These are phyloP conservation scores for Nycticebus coucang DNA, from an alignment of 2,113 vertebrate species.

Conservation along the genomic window DNA sequence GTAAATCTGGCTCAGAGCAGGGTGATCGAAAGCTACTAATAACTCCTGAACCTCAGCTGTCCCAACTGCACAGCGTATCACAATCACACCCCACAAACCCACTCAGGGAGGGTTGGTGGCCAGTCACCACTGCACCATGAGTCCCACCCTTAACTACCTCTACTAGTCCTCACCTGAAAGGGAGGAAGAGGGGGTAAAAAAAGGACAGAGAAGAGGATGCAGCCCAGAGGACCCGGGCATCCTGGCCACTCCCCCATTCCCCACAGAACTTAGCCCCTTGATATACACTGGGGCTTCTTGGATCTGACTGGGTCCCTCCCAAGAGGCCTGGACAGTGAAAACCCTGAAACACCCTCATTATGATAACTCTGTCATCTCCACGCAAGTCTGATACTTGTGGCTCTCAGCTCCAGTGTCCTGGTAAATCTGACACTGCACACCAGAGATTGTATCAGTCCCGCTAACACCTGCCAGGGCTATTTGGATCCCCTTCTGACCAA, in stretches of 20 bases:
- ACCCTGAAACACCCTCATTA: neutral
- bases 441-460: neutral
- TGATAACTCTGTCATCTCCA: neutral
- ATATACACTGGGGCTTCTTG: neutral
- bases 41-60: neutral
- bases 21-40: neutral
- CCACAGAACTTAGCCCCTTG: neutral
- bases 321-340: neutral
- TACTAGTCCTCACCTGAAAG: neutral
- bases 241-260: neutral
- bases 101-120: neutral
- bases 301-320: neutral
- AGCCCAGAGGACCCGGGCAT: neutral
- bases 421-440: rapidly evolving
- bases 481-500: neutral
- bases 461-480: neutral
- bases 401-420: neutral
- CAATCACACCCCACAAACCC: neutral
- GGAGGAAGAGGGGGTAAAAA: neutral
- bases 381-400: neutral
- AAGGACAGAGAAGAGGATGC: neutral
- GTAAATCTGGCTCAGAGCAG: neutral
- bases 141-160: neutral
- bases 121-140: too few species aligned
- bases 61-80: neutral